These are phyloP conservation scores for Antheraea mylitta DNA, from an alignment of 1,140 invertebrate genomes.

Conservation along the genomic window DNA sequence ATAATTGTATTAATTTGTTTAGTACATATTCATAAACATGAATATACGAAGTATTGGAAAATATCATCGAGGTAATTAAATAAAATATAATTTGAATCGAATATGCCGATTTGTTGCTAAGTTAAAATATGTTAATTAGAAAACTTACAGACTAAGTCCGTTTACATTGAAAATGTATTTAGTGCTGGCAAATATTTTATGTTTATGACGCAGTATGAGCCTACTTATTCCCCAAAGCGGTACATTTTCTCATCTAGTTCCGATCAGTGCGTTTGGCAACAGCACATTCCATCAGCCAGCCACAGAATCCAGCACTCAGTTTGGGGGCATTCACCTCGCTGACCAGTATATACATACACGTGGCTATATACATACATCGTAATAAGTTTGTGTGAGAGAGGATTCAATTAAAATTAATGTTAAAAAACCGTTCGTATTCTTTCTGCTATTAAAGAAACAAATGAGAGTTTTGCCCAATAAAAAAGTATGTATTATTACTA, in stretches of 20 bases:
- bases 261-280: slow-evolving; percentile 69
- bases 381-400: slow-evolving; percentile 3
- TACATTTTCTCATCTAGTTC: slow-evolving; percentile 48
- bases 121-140: not conserved
- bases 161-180: not conserved
- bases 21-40: too few relatives aligned
- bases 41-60: too few relatives aligned
- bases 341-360: slow-evolving; percentile 24
- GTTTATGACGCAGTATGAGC: slow-evolving; percentile 20
- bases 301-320: slow-evolving; percentile 54
- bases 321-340: slow-evolving; percentile 55
- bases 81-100: too few relatives aligned
- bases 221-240: slow-evolving; percentile 38
- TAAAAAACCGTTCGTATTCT: not conserved
- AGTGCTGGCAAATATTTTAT: slow-evolving; percentile 11
- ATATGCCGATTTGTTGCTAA: too few relatives aligned
- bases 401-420: slow-evolving; percentile 16
- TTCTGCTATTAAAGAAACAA: not conserved
- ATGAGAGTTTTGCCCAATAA: not conserved
- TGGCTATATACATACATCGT: slow-evolving; percentile 18
- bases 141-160: not conserved
- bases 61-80: too few relatives aligned
- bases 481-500: not conserved
- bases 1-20: too few relatives aligned
- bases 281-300: slow-evolving; percentile 54